Base-by-base conservation (phyloP, 2,113 vertebrate species). In the Percopsis transmontana region DNA sequence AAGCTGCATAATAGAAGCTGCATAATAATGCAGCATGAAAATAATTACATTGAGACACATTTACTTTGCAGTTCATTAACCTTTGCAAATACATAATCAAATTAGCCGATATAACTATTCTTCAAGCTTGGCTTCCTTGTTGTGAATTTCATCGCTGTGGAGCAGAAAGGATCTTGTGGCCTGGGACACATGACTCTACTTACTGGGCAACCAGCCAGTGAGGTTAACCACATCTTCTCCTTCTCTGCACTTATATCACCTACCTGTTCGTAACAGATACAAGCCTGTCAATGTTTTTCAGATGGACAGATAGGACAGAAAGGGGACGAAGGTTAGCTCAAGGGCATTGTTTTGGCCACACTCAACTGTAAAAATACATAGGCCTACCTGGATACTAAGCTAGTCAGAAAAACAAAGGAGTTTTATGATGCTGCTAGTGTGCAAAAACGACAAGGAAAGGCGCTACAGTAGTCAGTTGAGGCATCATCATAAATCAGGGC, bases 401-500 rank as follows among this genome's bases (percentile, higher is more conserved):
- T 13, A 19, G 4, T n/a, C 39, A 42, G 11, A 51, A 52, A 27
- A 3, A 57, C 6, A 71, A 45, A 14, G 0, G 16, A 9, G 38
- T 51, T 58, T 48, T 39, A 19, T 52, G 13, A 59, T 21, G 14
- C n/a, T 23, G 55, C 10, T 18, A 11, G 3, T 40, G 13, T 70
- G 69, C 39, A 66, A 61, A 62, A 63, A 21, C 16, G 33, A 14
- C 55, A 53, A 64, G 39, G 45, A 58, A 50, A 24, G 53, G 13
- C 27, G 1, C 5, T n/a, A n/a, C n/a, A n/a, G n/a, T 59, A 40
- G 60, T 67, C 54, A 65, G 55, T 44, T 19, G 21, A 45, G 60
- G 59, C 14, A 33, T 63, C 39, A 42, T 33, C 51, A 80, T 77
- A 62, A 67, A 76, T 81, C 71, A 73, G 45, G 48, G 51, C 56